Percentiles rank a stretch among this genome's conserved stretches.
Conservation (phyloP, 2,888 invertebrate species). For the Malachius bipustulatus region DNA sequence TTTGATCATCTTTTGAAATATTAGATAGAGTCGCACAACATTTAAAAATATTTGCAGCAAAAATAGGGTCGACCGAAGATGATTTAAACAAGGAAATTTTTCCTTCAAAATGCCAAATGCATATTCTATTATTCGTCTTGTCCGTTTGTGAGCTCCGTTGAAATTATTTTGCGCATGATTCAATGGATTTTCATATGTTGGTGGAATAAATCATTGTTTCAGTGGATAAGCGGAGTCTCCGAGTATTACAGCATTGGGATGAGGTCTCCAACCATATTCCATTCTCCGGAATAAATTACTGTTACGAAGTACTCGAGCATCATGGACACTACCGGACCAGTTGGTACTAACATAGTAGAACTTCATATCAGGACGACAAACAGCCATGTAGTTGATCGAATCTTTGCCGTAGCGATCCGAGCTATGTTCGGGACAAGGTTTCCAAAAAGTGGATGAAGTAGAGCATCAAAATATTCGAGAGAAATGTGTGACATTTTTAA, state of each 20-base stretch:
- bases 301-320: constrained; percentile 1
- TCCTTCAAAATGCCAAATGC: constrained; percentile 2
- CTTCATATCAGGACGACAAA: background rate
- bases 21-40: background rate
- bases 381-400: constrained; percentile 1
- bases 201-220: background rate
- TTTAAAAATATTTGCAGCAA: constrained; percentile 1
- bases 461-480: no score
- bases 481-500: no score
- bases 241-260: background rate
- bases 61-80: background rate
- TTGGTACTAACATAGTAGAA: background rate
- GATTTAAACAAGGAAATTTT: background rate
- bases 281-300: background rate
- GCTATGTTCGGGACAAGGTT: no score
- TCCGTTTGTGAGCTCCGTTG: constrained; percentile 1
- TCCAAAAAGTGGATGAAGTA: no score
- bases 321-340: constrained; percentile 1
- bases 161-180: background rate
- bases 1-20: background rate
- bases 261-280: constrained; percentile 2
- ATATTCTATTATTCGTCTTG: background rate
- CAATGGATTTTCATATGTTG: constrained; percentile 1
- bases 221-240: background rate
- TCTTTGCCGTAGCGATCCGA: background rate